phyloP scores from a whole-genome alignment of 2,113 vertebrate species.

The Todiramphus saurophagus region DNA sequence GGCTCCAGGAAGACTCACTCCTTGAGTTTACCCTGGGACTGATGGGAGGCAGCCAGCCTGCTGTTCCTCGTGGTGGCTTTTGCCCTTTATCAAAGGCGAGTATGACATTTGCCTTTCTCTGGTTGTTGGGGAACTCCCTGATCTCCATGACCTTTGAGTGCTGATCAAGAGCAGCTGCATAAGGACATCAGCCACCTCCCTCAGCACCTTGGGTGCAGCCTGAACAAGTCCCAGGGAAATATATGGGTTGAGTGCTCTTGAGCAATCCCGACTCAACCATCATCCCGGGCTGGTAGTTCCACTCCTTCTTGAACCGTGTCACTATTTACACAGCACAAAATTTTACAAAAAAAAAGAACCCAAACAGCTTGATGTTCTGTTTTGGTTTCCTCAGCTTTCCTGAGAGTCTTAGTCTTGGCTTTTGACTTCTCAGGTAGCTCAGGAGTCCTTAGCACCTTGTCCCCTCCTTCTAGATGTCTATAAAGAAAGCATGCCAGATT shows the following conservation, averaged over 20 bases:
- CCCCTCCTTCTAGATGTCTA: not conserved
- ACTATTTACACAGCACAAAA: not conserved
- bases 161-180: not conserved
- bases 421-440: not conserved
- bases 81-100: not conserved
- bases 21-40: not conserved
- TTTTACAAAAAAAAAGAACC: not conserved
- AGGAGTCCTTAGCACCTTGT: not conserved
- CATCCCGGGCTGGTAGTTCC: not conserved
- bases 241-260: not conserved
- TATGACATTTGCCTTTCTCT: not conserved
- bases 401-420: not conserved
- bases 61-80: rapidly evolving
- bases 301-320: not conserved
- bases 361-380: not conserved
- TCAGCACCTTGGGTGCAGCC: not conserved
- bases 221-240: rapidly evolving
- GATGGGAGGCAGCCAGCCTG: rapidly evolving
- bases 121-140: not conserved
- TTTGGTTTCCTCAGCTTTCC: not conserved
- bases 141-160: not conserved
- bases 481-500: not conserved
- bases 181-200: not conserved
- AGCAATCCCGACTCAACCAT: rapidly evolving
- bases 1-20: not conserved